A percentile compares a stretch with the other conserved stretches of the same genome.
Conservation (phyloP, 1,140 invertebrate species). For the Carposina sasakii region DNA sequence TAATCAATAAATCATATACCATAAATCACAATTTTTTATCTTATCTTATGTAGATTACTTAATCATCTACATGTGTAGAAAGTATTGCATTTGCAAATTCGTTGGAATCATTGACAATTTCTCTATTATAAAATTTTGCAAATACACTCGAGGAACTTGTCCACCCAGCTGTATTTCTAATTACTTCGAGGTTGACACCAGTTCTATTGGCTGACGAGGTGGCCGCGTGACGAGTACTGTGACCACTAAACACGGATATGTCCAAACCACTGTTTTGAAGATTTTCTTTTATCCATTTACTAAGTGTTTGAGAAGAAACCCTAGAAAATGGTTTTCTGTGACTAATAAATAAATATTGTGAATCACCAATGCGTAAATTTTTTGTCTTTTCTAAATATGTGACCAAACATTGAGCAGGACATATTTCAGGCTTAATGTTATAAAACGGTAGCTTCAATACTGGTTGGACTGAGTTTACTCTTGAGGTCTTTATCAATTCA, state of each 20-base stretch:
- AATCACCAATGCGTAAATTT: neutral
- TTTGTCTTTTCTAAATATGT: neutral
- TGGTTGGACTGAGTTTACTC: neutral
- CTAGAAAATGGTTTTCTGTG: neutral
- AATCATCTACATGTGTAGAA: too few species aligned
- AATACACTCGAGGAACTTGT: neutral
- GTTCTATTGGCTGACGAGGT: neutral
- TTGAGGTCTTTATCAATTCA: neutral
- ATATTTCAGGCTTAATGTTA: neutral
- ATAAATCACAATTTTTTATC: too few species aligned
- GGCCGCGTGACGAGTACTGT: neutral
- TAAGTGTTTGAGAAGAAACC: neutral
- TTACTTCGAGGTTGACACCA: neutral
- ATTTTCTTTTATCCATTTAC: neutral
- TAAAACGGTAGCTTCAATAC: neutral
- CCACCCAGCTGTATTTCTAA: slow-evolving; percentile 1
- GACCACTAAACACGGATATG: neutral
- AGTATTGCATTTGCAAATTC: too few species aligned
- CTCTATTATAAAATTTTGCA: neutral
- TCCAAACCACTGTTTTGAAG: neutral
- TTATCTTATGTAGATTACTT: too few species aligned
- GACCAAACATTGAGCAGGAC: neutral
- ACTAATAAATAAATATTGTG: neutral
- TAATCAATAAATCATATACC: too few species aligned
- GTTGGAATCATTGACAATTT: neutral